These are phyloP conservation scores for Pandemis cinnamomeana DNA, from an alignment of 2,888 invertebrate genomes.

Conservation along the genomic window DNA sequence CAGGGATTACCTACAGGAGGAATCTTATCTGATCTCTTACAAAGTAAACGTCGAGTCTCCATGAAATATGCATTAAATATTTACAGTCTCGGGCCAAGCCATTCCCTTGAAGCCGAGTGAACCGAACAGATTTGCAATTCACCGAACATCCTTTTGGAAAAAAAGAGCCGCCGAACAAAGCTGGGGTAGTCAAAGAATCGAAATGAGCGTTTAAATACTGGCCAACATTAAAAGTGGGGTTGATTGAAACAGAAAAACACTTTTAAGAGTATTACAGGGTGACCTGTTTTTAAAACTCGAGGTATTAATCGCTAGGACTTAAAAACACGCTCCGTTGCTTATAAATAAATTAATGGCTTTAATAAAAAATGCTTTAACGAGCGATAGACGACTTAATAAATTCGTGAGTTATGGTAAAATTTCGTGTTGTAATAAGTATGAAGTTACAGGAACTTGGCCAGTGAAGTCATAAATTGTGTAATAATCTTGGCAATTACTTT, in stretches of 20 bases:
- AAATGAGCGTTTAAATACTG: conserved; percentile 54
- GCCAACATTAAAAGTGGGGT: conserved; percentile 25
- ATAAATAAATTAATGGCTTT: conserved; percentile 6
- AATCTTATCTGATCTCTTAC: conserved; percentile 74
- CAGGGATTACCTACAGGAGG: conserved; percentile 59
- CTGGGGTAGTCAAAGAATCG: conserved; percentile 64
- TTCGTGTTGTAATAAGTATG: conserved; percentile 11
- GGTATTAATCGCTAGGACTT: neutral
- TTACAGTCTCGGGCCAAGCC: conserved; percentile 72
- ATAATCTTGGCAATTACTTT: conserved; percentile 30
- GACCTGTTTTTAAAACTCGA: conserved; percentile 4
- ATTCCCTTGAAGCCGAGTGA: conserved; percentile 78
- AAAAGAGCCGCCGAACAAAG: conserved; percentile 72
- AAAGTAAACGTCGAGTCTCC: conserved; percentile 74
- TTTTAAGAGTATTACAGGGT: conserved; percentile 3
- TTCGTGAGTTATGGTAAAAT: conserved; percentile 18
- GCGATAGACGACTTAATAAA: conserved; percentile 16
- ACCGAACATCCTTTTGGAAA: conserved; percentile 78
- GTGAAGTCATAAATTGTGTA: conserved; percentile 21
- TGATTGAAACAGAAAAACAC: conserved; percentile 12
- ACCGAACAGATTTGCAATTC: conserved; percentile 81
- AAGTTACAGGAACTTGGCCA: conserved; percentile 19
- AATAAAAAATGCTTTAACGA: neutral
- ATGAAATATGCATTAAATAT: conserved; percentile 84
- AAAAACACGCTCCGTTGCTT: conserved; percentile 7